Evolutionary conservation across 2,797 vertebrate genomes (phyloP), one percentile per base, ranked within the genome.

Genomic region (Sparidentex hasta): DNA sequence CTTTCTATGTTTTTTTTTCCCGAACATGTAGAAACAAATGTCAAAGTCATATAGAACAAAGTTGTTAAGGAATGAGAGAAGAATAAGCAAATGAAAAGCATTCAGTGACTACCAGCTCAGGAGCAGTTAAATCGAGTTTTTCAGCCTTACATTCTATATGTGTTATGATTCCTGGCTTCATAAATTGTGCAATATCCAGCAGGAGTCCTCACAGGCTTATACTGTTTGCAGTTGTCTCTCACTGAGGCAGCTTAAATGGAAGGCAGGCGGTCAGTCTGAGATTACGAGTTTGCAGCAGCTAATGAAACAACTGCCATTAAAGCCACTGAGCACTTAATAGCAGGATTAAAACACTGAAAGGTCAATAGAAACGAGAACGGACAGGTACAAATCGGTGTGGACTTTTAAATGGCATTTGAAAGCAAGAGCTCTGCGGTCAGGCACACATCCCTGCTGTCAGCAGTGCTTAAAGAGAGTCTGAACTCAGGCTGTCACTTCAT

Each of bases 211-310:
- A 33, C 4, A 20, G 43, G 51, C 47, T 77, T 38, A 11, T 27
- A 5, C 61, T 9, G 46, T 59, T 41, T 54, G 38, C 13, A 23
- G 25, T 38, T 11, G 54, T 51, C 29, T 70, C 50, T 57, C 20
- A 18, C 17, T 20, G 29, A 27, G 23, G 38, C 65, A 51, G 27
- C 50, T 46, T 58, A 61, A 82, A 57, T 50, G 6, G 50, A 57
- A 65, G 48, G 4, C 2, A 9, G 12, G 16, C 23, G 6, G 20
- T 55, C 47, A 11, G 27, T 63, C 57, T 62, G 29, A 17, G 5
- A 43, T 63, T 74, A 41, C 48, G 50, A 75, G 61, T 80, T 78
- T 86, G 50, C 27, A 57, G 64, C 54, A 5, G 33, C 70, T 84
- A 78, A 73, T 77, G 65, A 71, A 62, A 33, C 48, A 55, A 27